phyloP scores from a whole-genome alignment of 2,888 invertebrate genomes.

The Chelonus formosanus region DNA sequence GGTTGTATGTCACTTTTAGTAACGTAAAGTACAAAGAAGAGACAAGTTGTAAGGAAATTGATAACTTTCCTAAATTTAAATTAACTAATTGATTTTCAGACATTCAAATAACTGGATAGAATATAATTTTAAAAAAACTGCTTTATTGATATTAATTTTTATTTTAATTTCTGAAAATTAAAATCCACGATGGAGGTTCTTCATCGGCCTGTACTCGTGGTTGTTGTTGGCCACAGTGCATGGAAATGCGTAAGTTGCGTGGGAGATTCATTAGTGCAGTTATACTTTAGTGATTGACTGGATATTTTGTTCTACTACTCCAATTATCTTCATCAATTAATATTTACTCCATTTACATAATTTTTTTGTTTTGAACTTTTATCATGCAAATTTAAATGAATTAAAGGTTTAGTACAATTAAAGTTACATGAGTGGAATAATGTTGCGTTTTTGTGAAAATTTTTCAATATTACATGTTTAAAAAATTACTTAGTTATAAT shows the following conservation, averaged over 20 bases:
- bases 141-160: not conserved
- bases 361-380: not conserved
- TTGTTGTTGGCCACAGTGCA: slow-evolving; percentile 43
- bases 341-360: not conserved
- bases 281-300: slow-evolving; percentile 5
- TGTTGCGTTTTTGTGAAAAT: too few species aligned
- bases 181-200: slow-evolving; percentile 49
- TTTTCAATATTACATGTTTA: too few species aligned
- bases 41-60: slow-evolving; percentile 33
- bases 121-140: too few species aligned
- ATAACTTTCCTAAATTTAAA: not conserved
- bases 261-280: slow-evolving; percentile 3
- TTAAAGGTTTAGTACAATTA: not conserved
- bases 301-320: slow-evolving; percentile 11
- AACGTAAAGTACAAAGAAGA: slow-evolving; percentile 42
- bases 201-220: slow-evolving; percentile 47
- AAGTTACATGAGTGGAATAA: too few species aligned
- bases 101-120: not conserved
- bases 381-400: not conserved
- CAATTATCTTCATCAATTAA: not conserved
- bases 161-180: not conserved
- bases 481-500: too few species aligned
- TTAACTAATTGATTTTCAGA: not conserved
- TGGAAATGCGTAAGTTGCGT: slow-evolving; percentile 51
- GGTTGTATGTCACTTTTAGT: slow-evolving; percentile 59